Percentiles rank a stretch among this genome's conserved stretches.
Evolutionary conservation across 2,888 invertebrate genomes (phyloP).

Genomic region (Anthophora plumipes): DNA sequence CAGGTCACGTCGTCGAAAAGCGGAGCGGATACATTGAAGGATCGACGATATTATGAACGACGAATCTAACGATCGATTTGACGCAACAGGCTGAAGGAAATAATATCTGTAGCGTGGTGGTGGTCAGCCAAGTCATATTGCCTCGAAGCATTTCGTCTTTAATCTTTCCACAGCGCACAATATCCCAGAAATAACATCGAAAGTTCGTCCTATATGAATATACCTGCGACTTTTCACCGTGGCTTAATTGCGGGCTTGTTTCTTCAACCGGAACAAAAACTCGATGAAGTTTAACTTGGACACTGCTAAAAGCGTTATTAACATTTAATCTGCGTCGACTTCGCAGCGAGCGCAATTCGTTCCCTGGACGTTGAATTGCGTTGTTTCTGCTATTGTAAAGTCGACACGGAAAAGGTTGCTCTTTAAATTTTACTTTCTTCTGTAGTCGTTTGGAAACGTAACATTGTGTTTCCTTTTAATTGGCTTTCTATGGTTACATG

Average conservation of each 20-base stretch:
- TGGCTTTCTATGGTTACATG: background rate
- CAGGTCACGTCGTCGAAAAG: conserved; percentile 53
- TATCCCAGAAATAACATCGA: conserved; percentile 9
- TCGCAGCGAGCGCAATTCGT: background rate
- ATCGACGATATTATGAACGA: conserved; percentile 41
- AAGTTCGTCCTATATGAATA: background rate
- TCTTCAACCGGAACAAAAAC: background rate
- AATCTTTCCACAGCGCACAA: background rate
- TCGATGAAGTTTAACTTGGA: no score
- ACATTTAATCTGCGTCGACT: background rate
- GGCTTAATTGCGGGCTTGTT: background rate
- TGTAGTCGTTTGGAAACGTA: background rate
- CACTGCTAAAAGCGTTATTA: background rate
- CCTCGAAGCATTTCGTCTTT: background rate
- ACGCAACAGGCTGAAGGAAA: conserved; percentile 67
- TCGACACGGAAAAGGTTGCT: background rate
- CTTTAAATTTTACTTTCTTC: background rate
- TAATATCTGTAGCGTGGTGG: conserved; percentile 59
- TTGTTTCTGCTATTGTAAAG: background rate
- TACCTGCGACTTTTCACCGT: background rate
- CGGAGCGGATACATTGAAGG: conserved; percentile 38
- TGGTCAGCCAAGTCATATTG: conserved; percentile 27
- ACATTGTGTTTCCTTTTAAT: background rate
- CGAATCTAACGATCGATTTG: conserved; percentile 55
- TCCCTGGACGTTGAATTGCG: background rate